Evolutionary conservation across 2,888 invertebrate genomes (phyloP).

Genomic region (Parasteatoda lunata): DNA sequence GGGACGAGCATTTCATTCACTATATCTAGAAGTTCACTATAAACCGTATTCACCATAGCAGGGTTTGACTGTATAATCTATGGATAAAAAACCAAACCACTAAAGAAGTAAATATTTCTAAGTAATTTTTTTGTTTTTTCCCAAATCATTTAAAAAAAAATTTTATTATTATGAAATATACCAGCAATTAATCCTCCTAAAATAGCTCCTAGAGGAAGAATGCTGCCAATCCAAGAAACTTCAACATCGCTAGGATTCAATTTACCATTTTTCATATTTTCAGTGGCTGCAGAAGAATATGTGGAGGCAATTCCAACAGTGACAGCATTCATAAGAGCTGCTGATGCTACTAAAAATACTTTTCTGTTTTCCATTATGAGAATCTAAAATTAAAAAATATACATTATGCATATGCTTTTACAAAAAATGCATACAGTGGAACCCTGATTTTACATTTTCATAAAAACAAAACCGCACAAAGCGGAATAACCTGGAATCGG

Average conservation of each 20-base stretch:
- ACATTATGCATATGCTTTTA: background rate
- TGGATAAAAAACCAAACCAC: too few species aligned
- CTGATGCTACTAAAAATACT: constrained; percentile 81
- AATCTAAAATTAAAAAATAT: background rate
- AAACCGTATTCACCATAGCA: too few species aligned
- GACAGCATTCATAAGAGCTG: constrained; percentile 90
- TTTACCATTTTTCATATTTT: constrained; percentile 80
- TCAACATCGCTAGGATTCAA: constrained; percentile 79
- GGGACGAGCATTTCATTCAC: too few species aligned
- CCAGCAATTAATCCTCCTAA: constrained; percentile 89
- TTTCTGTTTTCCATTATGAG: constrained; percentile 31
- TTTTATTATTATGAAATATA: too few species aligned
- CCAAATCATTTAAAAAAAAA: too few species aligned
- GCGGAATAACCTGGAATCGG: too few species aligned
- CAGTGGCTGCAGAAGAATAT: constrained; percentile 89
- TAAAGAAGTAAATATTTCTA: too few species aligned
- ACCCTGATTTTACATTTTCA: too few species aligned
- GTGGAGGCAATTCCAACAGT: constrained; percentile 91
- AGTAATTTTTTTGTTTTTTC: too few species aligned
- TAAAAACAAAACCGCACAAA: too few species aligned
- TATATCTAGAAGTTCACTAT: too few species aligned
- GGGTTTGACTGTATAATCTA: too few species aligned
- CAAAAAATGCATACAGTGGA: background rate
- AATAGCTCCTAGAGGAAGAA: constrained; percentile 90
- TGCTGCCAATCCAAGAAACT: constrained; percentile 90